These are phyloP conservation scores for Semicossyphus pulcher DNA, from an alignment of 2,113 vertebrate genomes.

Conservation along the genomic window DNA sequence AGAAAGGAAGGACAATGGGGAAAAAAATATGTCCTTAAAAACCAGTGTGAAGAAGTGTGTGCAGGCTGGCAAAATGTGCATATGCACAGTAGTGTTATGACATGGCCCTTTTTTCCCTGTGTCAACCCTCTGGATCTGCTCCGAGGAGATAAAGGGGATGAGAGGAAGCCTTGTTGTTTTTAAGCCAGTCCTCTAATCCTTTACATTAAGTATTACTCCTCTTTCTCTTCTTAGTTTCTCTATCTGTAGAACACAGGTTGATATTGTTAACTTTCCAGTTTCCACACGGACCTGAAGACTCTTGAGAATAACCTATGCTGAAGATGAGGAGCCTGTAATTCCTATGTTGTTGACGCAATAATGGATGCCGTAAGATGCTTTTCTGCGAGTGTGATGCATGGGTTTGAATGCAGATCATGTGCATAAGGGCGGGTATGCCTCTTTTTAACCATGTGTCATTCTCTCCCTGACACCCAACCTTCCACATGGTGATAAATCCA, in stretches of 20 bases:
- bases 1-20: conserved; percentile 13
- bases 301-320: conserved; percentile 26
- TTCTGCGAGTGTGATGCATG: conserved; percentile 28
- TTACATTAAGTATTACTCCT: conserved; percentile 46
- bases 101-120: conserved; percentile 19
- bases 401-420: conserved; percentile 46
- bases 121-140: conserved; percentile 59
- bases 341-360: conserved; percentile 42
- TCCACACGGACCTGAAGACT: conserved; percentile 18
- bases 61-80: background rate
- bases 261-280: conserved; percentile 40
- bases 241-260: conserved; percentile 53
- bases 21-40: background rate
- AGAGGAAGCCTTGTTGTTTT: conserved; percentile 50
- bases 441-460: conserved; percentile 44
- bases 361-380: conserved; percentile 38
- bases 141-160: conserved; percentile 66
- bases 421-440: conserved; percentile 46
- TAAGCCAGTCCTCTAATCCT: conserved; percentile 47
- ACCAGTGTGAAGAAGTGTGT: background rate
- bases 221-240: conserved; percentile 38
- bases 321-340: conserved; percentile 38
- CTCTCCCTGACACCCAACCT: conserved; percentile 37
- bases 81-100: conserved; percentile 40
- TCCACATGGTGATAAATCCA: conserved; percentile 46